A percentile compares a stretch with the other conserved stretches of the same genome.
Evolutionary conservation across 2,888 invertebrate species (phyloP).

Genomic region (Tridacna crocea): DNA sequence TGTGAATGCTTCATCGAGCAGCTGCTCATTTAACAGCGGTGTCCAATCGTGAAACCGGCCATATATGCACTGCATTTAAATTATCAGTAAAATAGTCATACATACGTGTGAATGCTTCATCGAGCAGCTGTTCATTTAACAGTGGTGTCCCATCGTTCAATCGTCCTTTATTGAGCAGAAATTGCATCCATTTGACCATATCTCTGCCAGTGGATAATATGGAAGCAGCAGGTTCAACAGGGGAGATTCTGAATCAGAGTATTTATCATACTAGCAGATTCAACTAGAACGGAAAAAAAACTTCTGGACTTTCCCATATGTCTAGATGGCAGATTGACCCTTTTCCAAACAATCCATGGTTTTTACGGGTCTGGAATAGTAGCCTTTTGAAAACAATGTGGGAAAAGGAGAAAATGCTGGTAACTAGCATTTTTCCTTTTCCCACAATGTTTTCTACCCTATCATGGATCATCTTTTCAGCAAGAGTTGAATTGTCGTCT

Average conservation of each 20-base stretch:
- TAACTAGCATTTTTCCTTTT: neutral
- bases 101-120: constrained; percentile 34
- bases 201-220: constrained; percentile 73
- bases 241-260: constrained; percentile 43
- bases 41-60: neutral
- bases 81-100: neutral
- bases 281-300: too few species aligned
- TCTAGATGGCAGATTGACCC: neutral
- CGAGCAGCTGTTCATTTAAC: constrained; percentile 37
- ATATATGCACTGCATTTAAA: neutral
- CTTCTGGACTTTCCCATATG: neutral
- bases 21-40: neutral
- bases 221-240: constrained; percentile 73
- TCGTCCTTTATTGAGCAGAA: constrained; percentile 66
- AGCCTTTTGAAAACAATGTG: neutral
- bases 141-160: constrained; percentile 46
- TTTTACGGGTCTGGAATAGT: too few species aligned
- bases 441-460: neutral
- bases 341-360: too few species aligned
- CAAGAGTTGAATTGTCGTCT: too few species aligned
- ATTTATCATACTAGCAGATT: too few species aligned
- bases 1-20: neutral
- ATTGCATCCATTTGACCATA: constrained; percentile 77
- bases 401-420: neutral
- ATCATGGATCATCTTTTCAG: too few species aligned